Conservation (phyloP, 2,888 invertebrate genomes). For the Ectemnius lituratus region DNA sequence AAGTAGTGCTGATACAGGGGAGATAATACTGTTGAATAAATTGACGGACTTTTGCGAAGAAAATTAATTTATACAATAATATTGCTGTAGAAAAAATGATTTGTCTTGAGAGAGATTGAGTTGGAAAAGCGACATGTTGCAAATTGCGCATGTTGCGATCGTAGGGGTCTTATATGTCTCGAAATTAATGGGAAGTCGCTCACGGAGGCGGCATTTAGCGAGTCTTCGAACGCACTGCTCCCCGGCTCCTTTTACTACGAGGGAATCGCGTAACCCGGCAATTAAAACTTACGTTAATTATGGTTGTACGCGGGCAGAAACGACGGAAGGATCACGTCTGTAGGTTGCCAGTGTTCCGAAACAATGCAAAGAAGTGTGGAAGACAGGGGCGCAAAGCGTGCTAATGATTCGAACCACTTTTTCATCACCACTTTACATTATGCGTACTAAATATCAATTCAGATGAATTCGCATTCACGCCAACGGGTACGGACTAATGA, state of each 20-base stretch:
- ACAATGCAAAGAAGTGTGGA: too few species aligned
- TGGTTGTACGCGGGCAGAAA: neutral
- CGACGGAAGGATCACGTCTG: neutral
- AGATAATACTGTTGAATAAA: too few species aligned
- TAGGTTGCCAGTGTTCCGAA: too few species aligned
- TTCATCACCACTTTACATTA: neutral
- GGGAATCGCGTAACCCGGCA: neutral
- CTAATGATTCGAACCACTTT: neutral
- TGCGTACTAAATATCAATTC: neutral
- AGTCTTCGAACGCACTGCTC: neutral
- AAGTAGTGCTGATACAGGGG: too few species aligned
- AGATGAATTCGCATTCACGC: neutral
- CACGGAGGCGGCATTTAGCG: neutral
- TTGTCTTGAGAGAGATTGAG: too few species aligned
- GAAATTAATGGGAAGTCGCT: neutral
- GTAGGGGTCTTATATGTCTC: neutral
- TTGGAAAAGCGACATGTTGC: too few species aligned
- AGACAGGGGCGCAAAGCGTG: neutral
- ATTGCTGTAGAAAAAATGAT: too few species aligned
- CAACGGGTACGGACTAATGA: neutral
- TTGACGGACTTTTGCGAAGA: too few species aligned
- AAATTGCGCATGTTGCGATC: too few species aligned
- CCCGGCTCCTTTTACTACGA: neutral
- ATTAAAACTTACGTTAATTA: constrained; percentile 6
- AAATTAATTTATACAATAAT: too few species aligned